These are phyloP conservation scores for Athene cunicularia DNA, from an alignment of 2,113 vertebrate genomes.

Conservation along the genomic window DNA sequence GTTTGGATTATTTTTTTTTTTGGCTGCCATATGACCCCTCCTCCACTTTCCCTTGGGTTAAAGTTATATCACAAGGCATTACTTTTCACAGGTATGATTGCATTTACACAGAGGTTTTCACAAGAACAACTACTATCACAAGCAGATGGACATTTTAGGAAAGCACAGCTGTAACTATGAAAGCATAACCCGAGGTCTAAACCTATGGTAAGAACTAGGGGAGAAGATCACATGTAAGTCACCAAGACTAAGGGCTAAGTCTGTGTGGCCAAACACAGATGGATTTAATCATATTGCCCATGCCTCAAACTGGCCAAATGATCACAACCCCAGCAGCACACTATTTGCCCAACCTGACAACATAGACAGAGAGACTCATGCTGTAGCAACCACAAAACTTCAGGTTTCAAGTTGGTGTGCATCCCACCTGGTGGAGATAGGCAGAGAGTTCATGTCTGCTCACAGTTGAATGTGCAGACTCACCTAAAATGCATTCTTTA, in stretches of 20 bases:
- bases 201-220: not conserved
- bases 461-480: not conserved
- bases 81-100: not conserved
- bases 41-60: not conserved
- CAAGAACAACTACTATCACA: not conserved
- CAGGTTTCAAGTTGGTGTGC: rapidly evolving
- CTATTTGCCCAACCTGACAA: not conserved
- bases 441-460: not conserved
- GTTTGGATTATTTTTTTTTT: not conserved
- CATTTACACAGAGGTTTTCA: not conserved
- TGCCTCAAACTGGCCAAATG: not conserved
- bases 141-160: not conserved
- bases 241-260: not conserved
- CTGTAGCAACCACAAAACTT: not conserved
- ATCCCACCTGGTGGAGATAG: not conserved
- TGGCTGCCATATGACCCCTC: not conserved
- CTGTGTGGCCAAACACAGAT: not conserved
- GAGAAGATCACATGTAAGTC: not conserved
- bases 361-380: not conserved
- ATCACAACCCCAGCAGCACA: not conserved
- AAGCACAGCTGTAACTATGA: not conserved
- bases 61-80: not conserved
- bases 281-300: not conserved
- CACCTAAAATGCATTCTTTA: not conserved
- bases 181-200: not conserved